These are phyloP conservation scores for Nephrotoma guestfalica DNA, from an alignment of 2,888 invertebrate species.

Conservation along the genomic window DNA sequence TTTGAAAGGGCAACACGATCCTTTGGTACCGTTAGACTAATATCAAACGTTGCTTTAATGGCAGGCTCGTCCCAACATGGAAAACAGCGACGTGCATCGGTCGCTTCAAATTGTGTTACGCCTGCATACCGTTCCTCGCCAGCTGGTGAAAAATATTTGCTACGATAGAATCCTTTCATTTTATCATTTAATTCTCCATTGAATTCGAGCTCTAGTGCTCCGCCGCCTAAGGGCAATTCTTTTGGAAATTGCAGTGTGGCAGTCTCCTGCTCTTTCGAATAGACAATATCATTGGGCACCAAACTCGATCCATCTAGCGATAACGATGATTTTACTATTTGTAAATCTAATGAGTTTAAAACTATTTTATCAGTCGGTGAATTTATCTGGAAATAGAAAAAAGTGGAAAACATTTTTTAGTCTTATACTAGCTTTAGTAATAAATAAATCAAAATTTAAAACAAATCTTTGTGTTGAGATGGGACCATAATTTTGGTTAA, in stretches of 20 bases:
- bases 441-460: too few species aligned
- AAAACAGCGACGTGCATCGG: conserved; percentile 83
- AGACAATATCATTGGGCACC: conserved; percentile 20
- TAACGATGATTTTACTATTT: conserved; percentile 45
- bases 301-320: conserved; percentile 32
- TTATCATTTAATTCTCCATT: conserved; percentile 81
- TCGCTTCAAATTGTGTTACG: conserved; percentile 85
- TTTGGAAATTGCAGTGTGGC: conserved; percentile 49
- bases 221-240: conserved; percentile 38
- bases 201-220: conserved; percentile 50
- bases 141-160: conserved; percentile 59
- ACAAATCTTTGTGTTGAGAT: too few species aligned
- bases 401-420: conserved; percentile 13
- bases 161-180: conserved; percentile 90
- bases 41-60: conserved; percentile 87
- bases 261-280: conserved; percentile 47
- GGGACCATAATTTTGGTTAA: too few species aligned
- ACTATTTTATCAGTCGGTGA: conserved; percentile 49
- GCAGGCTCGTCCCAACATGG: conserved; percentile 99
- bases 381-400: conserved; percentile 7
- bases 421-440: neutral
- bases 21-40: conserved; percentile 66
- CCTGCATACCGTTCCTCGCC: conserved; percentile 73
- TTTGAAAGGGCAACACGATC: conserved; percentile 82
- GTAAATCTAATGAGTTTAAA: conserved; percentile 65